Base-by-base conservation (phyloP, 2,113 vertebrate genomes). In the Ursus arctos region DNA sequence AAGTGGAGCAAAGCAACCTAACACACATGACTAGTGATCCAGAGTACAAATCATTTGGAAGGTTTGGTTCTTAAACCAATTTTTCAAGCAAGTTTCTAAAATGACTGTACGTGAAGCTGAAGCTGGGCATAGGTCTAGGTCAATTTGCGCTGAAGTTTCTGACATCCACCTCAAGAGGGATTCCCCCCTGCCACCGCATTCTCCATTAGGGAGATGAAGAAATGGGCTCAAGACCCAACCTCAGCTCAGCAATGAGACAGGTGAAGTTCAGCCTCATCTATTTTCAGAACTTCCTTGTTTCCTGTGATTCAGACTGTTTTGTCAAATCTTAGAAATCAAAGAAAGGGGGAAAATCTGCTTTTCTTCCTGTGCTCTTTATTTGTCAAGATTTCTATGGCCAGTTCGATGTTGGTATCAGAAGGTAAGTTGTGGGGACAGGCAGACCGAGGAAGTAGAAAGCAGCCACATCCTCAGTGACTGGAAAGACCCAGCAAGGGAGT, bases 261-360 rank as follows among this genome's bases (percentile, higher is more conserved):
- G 1, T 2, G 18, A 55, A 51, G 31, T 6, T 16, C 16, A 55
- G 12, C 9, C 14, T 61, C 16, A 5, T 6, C 0, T 22, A 1
- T n/a, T 92, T 84, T 57, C 40, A 24, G 22, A 33, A 63, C 26
- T 22, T 47, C 19, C 53, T 53, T 89, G 8, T 67, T 43, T 49
- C 8, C 0, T 79, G 13, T 47, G 19, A 87, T 31, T 76, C 63
- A 53, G 5, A 67, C 7, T 43, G 57, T 90, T 3, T 69, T 24
- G 2, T 77, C 1, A 4, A 33, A 33, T 31, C 11, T 77, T 55
- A 76, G 19, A 95, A 82, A 47, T 28, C 36, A 77, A 76, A 80
- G 43, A 80, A n/a, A 49, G 33, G n/a, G 3, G 1, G 0, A 0
- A 22, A 8, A 12, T 11, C 6, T 14, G 49, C 1, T 47, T 92